Evolutionary conservation across 2,888 invertebrate genomes (phyloP).

Genomic region (Drosophila neonasuta): DNA sequence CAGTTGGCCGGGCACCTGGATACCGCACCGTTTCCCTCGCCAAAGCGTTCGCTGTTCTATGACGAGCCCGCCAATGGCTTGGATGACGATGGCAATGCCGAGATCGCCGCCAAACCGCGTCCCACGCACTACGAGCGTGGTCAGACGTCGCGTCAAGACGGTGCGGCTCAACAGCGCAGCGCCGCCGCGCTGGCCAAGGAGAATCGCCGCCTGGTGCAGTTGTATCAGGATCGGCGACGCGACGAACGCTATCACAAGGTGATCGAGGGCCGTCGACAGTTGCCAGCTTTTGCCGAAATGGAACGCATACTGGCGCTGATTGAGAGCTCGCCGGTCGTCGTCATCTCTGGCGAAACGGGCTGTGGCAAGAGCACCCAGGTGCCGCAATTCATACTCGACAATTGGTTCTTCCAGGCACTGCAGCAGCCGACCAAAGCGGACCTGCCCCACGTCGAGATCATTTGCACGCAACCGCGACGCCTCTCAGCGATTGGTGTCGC

Average conservation of each 20-base stretch:
- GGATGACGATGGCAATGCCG: constrained; percentile 51
- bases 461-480: constrained; percentile 95
- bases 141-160: constrained; percentile 84
- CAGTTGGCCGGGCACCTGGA: constrained; percentile 85
- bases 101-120: constrained; percentile 57
- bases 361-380: constrained; percentile 94
- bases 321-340: constrained; percentile 83
- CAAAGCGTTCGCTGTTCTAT: constrained; percentile 85
- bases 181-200: constrained; percentile 84
- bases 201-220: constrained; percentile 85
- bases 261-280: constrained; percentile 85
- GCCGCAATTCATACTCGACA: constrained; percentile 96
- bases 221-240: constrained; percentile 85
- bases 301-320: constrained; percentile 87
- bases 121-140: constrained; percentile 87
- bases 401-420: constrained; percentile 86
- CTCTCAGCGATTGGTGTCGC: constrained; percentile 96
- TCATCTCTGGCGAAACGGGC: constrained; percentile 92
- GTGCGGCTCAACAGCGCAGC: constrained; percentile 82
- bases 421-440: constrained; percentile 80
- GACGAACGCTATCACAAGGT: constrained; percentile 87
- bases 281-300: constrained; percentile 89
- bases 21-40: constrained; percentile 83
- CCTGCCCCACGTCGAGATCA: constrained; percentile 89
- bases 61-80: constrained; percentile 81